These are phyloP conservation scores for Electrona antarctica DNA, from an alignment of 2,113 vertebrate species.

Conservation along the genomic window DNA sequence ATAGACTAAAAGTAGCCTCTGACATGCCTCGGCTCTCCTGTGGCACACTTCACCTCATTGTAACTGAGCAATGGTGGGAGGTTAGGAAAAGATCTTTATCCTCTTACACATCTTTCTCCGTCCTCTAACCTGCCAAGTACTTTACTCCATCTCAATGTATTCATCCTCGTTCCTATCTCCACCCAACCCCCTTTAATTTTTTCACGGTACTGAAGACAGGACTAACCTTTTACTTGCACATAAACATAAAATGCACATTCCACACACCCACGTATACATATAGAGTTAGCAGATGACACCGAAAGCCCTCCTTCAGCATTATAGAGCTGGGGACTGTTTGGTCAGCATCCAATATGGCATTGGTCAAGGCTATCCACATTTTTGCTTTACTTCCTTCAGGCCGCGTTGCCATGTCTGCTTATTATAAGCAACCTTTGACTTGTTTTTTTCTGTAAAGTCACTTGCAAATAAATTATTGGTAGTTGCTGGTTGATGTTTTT, in stretches of 20 bases:
- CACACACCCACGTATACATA: conserved; percentile 19
- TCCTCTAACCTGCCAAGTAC: conserved; percentile 3
- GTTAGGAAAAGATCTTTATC: conserved; percentile 42
- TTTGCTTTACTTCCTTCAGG: too few relatives aligned
- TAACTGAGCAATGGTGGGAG: conserved; percentile 25
- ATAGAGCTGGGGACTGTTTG: conserved; percentile 35
- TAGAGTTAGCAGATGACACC: conserved; percentile 43
- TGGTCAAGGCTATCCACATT: conserved; percentile 10
- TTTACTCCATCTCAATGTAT: conserved; percentile 9
- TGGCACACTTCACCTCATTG: not conserved
- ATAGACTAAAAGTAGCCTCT: conserved; percentile 8
- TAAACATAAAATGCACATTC: conserved; percentile 10
- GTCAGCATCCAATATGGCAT: conserved; percentile 46
- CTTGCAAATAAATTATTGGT: too few relatives aligned
- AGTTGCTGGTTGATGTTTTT: too few relatives aligned
- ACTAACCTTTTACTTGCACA: conserved; percentile 38
- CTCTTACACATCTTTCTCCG: conserved; percentile 4
- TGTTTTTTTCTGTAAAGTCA: too few relatives aligned
- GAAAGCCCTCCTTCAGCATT: conserved; percentile 52
- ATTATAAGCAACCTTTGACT: too few relatives aligned
- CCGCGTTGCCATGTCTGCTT: too few relatives aligned
- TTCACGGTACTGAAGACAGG: conserved; percentile 7
- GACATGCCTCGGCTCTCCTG: conserved; percentile 8
- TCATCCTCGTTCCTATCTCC: not conserved
- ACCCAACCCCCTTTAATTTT: not conserved